These are phyloP conservation scores for Mus minutoides DNA, from an alignment of 2,797 vertebrate genomes.

Conservation along the genomic window DNA sequence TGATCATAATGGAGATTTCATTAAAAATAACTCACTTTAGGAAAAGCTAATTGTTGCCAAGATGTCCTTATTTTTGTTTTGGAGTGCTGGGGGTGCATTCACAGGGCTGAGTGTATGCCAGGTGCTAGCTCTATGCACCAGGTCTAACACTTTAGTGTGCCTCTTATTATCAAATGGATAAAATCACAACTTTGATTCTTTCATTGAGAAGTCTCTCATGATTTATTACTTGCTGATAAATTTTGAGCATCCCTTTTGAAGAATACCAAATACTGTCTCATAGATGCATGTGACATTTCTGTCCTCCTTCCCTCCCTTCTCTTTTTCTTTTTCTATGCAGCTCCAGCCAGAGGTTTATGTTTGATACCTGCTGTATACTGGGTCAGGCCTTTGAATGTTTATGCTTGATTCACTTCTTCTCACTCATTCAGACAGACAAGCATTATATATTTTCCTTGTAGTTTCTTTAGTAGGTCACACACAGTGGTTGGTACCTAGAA, in stretches of 20 bases:
- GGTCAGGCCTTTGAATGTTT: neutral
- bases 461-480: neutral
- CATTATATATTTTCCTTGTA: neutral
- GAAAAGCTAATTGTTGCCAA: neutral
- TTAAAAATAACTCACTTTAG: constrained; percentile 48
- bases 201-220: constrained; percentile 22
- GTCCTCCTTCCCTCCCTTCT: neutral
- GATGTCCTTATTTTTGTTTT: neutral
- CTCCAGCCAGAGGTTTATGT: neutral
- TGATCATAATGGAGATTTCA: neutral
- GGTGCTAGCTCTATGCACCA: neutral
- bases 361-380: neutral
- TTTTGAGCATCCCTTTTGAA: neutral
- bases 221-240: neutral
- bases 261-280: neutral
- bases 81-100: neutral
- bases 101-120: neutral
- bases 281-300: neutral
- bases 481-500: neutral
- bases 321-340: neutral
- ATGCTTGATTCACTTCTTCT: neutral
- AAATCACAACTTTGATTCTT: constrained; percentile 35
- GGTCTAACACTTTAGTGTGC: neutral
- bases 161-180: constrained; percentile 29
- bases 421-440: neutral